Evolutionary conservation across 2,113 vertebrate species (phyloP), one percentile per base, ranked within the genome.

Genomic region (Amblyopsis rosae): DNA sequence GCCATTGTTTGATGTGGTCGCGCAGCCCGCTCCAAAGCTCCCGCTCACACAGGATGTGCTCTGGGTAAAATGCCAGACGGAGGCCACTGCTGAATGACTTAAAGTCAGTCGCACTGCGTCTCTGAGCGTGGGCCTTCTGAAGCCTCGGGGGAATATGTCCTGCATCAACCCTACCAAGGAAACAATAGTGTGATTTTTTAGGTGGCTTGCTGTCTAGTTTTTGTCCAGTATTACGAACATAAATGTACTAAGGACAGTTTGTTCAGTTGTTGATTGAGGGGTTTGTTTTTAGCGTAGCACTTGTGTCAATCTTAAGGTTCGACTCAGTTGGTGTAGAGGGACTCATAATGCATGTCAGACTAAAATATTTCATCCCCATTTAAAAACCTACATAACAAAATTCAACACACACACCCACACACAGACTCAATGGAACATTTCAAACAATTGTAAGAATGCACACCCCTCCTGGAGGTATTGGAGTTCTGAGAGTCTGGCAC

Each of bases 1-100:
- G 88, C 89, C 88, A 92, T 93, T 93, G 92, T 92, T 92, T 93
- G 90, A 92, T 93, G 92, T 92, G 92, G 90, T 86, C 78, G 75
- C 65, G 60, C 84, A 88, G 86, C 88, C 88, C 86, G 85, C 86
- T 88, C 86, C 85, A 90, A 87, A 90, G 82, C 89, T 86, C 87
- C 84, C 73, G 55, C 92, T 93, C 90, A 90, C 91, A 92, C 90
- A 93, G 92, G 92, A 93, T 91, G 90, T 89, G 85, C 90, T 90
- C 86, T 81, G 87, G 91, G 89, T 92, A 82, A 87, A 90, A 91
- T 88, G 91, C 88, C 90, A 92, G 89, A 90, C 90, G 79, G 85
- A 86, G 86, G 83, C 82, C 81, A 82, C 77, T 88, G 86, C 90
- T 86, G 88, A 86, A 90, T 88, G 89, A 90, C 88, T 91, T 79